Base-by-base conservation (phyloP, 2,888 invertebrate species). In the Drosophila maculinotata region DNA sequence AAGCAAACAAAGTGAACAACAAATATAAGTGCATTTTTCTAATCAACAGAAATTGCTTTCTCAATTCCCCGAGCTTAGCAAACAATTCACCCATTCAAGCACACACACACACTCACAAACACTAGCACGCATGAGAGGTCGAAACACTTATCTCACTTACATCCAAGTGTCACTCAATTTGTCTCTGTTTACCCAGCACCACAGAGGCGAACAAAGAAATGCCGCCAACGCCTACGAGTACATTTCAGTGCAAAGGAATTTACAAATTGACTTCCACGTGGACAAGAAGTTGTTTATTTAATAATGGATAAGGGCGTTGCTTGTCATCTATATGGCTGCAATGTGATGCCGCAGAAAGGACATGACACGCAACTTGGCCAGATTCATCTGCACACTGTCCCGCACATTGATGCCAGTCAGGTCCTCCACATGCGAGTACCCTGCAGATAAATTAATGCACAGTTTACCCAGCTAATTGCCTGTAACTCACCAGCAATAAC, bases 341-440 rank as follows among this genome's bases (percentile, higher is more conserved):
- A 69, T 51, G 71, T 53, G 77, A 39, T 73, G 75, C 39, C 83
- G 79, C 45, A 89, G 57, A 69, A 89, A 89, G 30, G 80, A 77
- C 52, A 88, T 80, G 25, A 91, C 79, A 54, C 74, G 84, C 52
- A 85, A 54, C 71, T 91, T 91, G 60, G 84, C 79, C 51, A 85
- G 83, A 72, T 78, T 88, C 89, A 91, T 87, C 71, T 84, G 72
- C 15, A 83, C 73, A 10, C 77, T 76, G 68, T 90, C 90, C 25
- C 41, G 58, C 23, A 83, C 72, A 48, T 81, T 73, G 56, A 89
- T 86, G 65, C 90, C 89, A 60, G 72, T 68, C 69, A 91, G 72
- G 69, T 91, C 91, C 59, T 87, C 78, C 2, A 78, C 78, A 73
- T 91, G 91, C 9, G 90, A 88, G 48, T 88, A 86, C 30, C 83